A percentile compares a stretch with the other conserved stretches of the same genome.
phyloP scores from a whole-genome alignment of 53 echinoderm and acorn worm genomes.

The Stichopus horrens region DNA sequence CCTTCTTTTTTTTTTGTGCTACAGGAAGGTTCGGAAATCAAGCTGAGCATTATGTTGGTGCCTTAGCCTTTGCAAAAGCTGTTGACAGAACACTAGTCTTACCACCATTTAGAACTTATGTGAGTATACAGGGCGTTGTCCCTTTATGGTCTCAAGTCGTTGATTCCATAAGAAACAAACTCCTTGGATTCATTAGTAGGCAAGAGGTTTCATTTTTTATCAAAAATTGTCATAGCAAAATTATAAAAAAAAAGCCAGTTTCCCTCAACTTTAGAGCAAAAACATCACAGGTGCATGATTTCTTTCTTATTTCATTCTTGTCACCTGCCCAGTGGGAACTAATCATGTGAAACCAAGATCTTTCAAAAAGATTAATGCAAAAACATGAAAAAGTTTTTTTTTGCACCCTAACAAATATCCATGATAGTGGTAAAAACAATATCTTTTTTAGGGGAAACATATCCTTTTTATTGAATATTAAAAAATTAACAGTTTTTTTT shows the following conservation, averaged over 20 bases:
- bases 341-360: neutral
- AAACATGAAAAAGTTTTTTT: neutral
- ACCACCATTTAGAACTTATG: constrained; percentile 93
- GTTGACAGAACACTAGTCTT: constrained; percentile 83
- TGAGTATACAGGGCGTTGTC: constrained; percentile 44
- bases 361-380: neutral
- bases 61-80: constrained; percentile 93
- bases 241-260: no score
- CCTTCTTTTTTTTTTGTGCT: constrained; percentile 1
- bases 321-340: neutral
- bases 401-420: no score
- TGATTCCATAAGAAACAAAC: neutral
- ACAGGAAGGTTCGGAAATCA: constrained; percentile 96
- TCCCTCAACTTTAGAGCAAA: no score
- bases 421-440: neutral
- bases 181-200: neutral
- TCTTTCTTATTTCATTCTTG: no score
- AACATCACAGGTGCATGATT: no score
- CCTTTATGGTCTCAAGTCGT: neutral
- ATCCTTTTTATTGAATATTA: no score
- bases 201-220: neutral
- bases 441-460: neutral
- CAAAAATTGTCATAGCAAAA: neutral
- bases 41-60: constrained; percentile 88
- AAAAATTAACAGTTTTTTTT: neutral